Evolutionary conservation across 2,888 invertebrate genomes (phyloP).

Genomic region (Sphaerolaimus hirsutus): DNA sequence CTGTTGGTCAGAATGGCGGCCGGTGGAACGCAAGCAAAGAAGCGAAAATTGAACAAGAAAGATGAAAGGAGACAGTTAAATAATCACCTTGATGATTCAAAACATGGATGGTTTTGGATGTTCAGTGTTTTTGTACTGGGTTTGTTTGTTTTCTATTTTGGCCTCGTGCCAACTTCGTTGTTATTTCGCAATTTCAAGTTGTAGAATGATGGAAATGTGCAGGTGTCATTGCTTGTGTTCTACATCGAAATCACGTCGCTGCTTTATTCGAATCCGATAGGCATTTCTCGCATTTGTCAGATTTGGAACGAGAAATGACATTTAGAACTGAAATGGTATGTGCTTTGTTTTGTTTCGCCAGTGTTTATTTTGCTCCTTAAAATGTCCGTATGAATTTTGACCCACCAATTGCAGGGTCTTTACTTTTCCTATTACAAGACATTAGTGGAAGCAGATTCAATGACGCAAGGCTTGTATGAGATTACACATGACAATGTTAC

Average conservation of each 20-base stretch:
- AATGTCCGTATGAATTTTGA: not conserved
- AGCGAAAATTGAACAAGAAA: no score
- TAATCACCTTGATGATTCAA: no score
- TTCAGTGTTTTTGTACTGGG: no score
- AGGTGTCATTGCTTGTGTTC: no score
- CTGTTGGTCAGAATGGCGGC: no score
- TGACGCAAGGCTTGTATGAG: constrained; percentile 38
- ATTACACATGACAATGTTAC: constrained; percentile 47
- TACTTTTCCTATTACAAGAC: constrained; percentile 70
- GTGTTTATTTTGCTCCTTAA: not conserved
- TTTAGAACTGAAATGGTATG: constrained; percentile 58
- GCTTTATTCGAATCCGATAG: constrained; percentile 54
- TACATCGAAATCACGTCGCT: constrained; percentile 38
- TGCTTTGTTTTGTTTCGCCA: not conserved
- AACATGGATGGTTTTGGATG: no score
- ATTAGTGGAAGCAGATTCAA: constrained; percentile 41
- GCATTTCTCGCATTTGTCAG: constrained; percentile 57
- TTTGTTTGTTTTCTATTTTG: no score
- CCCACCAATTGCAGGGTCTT: constrained; percentile 39
- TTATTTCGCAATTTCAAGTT: no score
- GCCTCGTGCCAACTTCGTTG: no score
- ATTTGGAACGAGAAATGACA: constrained; percentile 57
- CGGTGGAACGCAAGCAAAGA: no score
- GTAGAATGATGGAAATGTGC: no score
- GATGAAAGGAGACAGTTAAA: no score